Evolutionary conservation across 2,113 vertebrate genomes (phyloP), one percentile per base, ranked within the genome.

Genomic region (Porphyrio hochstetteri): DNA sequence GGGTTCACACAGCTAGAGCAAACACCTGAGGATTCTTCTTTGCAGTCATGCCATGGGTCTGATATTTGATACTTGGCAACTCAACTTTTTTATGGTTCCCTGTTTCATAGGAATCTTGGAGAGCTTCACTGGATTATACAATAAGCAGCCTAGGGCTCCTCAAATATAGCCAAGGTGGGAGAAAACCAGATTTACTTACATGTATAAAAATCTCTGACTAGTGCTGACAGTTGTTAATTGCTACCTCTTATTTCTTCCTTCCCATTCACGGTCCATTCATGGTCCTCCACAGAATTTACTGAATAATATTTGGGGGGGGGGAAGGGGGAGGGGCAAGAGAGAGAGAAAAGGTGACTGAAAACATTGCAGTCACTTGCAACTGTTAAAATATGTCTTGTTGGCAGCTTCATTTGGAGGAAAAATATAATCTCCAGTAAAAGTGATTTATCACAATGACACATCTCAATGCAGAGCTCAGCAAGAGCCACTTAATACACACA

Each of bases 321-420:
- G 20, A 24, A 12, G 50, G 24, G 50, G 28, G 29, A 16, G 29
- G 29, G 9, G 6, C 11, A 17, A 33, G 55, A 56, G 36, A 46
- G 29, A 80, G n/a, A 75, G 50, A 72, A 61, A 57, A 70, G 53
- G 57, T 76, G 71, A 60, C 33, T 64, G 27, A 74, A 93, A 72
- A 85, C 11, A 15, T 29, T n/a, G 53, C 59, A 90, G 87, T 93
- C 74, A 56, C 64, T 86, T 70, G n/a, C 40, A 75, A 68, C 38
- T 56, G 77, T 74, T 91, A 57, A 80, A 91, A 89, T 75, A 75
- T 90, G 71, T 75, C 93, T 90, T 72, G 44, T 46, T 89, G 94
- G 95, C 86, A 95, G 88, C 88, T 95, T 64, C 86, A 93, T 95
- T 87, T 91, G 82, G 81, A 95, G 88, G 60, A 90, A 94, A 96